Evolutionary conservation across 2,888 invertebrate species (phyloP).

Genomic region (Erannis defoliaria): DNA sequence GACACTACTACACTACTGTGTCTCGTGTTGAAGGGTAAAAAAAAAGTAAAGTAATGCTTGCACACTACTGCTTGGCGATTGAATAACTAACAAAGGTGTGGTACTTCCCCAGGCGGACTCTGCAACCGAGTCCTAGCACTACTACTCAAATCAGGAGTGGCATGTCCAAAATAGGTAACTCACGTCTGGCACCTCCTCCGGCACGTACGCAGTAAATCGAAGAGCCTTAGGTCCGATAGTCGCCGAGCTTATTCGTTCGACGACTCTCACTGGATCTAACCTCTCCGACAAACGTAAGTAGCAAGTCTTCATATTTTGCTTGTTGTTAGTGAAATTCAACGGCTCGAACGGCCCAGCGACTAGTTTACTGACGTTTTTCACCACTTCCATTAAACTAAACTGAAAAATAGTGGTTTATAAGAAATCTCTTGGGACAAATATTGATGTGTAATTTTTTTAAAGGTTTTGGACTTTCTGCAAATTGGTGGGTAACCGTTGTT

Average conservation of each 20-base stretch:
- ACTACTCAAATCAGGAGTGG: no score
- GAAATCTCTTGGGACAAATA: not conserved
- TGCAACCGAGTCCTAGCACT: no score
- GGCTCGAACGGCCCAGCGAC: constrained; percentile 60
- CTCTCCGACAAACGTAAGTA: constrained; percentile 61
- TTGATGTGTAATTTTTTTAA: not conserved
- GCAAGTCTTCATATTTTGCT: constrained; percentile 43
- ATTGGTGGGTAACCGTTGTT: not conserved
- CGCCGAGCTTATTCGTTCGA: constrained; percentile 51
- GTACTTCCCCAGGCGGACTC: no score
- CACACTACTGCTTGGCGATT: no score
- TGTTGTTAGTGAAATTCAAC: constrained; percentile 49
- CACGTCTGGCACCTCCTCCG: constrained; percentile 61
- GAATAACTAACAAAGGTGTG: no score
- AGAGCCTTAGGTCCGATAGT: constrained; percentile 20
- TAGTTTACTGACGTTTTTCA: constrained; percentile 47
- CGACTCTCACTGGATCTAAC: constrained; percentile 55
- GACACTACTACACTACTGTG: no score
- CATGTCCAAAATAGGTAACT: constrained; percentile 52
- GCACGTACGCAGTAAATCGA: constrained; percentile 54
- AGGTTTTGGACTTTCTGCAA: not conserved
- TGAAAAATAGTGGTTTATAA: constrained; percentile 45
- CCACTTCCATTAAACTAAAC: constrained; percentile 47
- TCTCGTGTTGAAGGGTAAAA: no score
- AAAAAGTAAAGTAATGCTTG: no score